Conservation (phyloP, 2,888 invertebrate species). For the Gastrophysa polygoni region DNA sequence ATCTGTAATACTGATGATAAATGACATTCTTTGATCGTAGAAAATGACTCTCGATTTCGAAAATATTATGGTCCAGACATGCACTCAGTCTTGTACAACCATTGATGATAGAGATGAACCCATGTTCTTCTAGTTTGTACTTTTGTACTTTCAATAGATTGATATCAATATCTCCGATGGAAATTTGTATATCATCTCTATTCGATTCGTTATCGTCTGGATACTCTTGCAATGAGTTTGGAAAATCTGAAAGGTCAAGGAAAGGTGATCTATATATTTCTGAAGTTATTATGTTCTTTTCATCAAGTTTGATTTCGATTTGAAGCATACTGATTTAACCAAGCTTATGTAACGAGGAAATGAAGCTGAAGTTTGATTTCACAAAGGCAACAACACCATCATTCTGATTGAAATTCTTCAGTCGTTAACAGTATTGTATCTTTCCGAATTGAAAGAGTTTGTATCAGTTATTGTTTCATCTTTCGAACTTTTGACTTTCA, state of each 20-base stretch:
- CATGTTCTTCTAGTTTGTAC: constrained; percentile 6
- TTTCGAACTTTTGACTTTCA: constrained; percentile 3
- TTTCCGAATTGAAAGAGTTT: constrained; percentile 6
- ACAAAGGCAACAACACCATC: constrained; percentile 12
- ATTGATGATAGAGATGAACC: neutral
- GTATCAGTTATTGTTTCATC: constrained; percentile 9
- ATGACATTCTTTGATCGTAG: constrained; percentile 6
- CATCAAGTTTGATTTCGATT: neutral
- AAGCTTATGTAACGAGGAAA: constrained; percentile 5
- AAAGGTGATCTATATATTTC: constrained; percentile 7
- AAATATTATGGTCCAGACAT: constrained; percentile 6
- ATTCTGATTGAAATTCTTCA: constrained; percentile 9
- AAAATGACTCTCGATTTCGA: neutral
- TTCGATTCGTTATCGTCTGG: constrained; percentile 4
- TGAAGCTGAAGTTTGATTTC: constrained; percentile 7
- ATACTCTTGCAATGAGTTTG: constrained; percentile 7
- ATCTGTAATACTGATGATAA: constrained; percentile 10
- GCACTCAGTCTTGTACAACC: constrained; percentile 7
- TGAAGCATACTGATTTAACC: constrained; percentile 13
- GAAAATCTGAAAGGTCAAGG: constrained; percentile 3
- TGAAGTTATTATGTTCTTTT: constrained; percentile 3
- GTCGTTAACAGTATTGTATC: constrained; percentile 11
- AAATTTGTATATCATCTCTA: constrained; percentile 10
- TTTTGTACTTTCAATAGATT: constrained; percentile 7
- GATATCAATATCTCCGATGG: constrained; percentile 9